Evolutionary conservation across 2,888 invertebrate genomes (phyloP).

Genomic region (Stictocephala bisonia): DNA sequence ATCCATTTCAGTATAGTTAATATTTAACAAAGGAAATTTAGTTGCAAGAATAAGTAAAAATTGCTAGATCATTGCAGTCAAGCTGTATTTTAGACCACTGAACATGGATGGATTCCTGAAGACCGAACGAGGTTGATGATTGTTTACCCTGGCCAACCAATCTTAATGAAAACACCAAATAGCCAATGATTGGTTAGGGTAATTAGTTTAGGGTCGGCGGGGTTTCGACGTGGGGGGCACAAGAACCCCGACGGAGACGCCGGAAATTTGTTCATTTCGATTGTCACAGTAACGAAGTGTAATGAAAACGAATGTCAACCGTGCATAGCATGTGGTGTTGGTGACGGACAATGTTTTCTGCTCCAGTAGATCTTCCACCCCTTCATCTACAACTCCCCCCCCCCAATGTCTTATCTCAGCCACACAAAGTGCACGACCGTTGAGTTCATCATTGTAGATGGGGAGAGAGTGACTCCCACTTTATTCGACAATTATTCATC

Average conservation of each 20-base stretch:
- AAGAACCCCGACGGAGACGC: slow-evolving; percentile 17
- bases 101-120: too few relatives aligned
- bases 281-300: slow-evolving; percentile 47
- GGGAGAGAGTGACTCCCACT: too few relatives aligned
- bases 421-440: too few relatives aligned
- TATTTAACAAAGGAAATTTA: too few relatives aligned
- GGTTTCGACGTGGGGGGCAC: slow-evolving; percentile 10
- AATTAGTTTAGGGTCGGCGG: slow-evolving; percentile 29
- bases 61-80: too few relatives aligned
- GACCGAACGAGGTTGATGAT: too few relatives aligned
- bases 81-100: too few relatives aligned
- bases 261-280: slow-evolving; percentile 47
- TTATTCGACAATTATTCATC: too few relatives aligned
- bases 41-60: too few relatives aligned
- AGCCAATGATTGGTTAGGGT: slow-evolving; percentile 23
- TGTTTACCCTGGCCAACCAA: too few relatives aligned
- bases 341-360: slow-evolving; percentile 20
- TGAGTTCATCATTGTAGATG: too few relatives aligned
- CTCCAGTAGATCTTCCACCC: not conserved
- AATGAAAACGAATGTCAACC: slow-evolving; percentile 51
- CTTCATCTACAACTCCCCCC: slow-evolving; percentile 62
- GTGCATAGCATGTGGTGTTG: slow-evolving; percentile 16
- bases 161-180: slow-evolving; percentile 1
- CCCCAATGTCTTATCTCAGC: slow-evolving; percentile 64
- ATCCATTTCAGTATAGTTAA: too few relatives aligned